Base-by-base conservation (phyloP, 2,888 invertebrate species). In the Athalia cordata region DNA sequence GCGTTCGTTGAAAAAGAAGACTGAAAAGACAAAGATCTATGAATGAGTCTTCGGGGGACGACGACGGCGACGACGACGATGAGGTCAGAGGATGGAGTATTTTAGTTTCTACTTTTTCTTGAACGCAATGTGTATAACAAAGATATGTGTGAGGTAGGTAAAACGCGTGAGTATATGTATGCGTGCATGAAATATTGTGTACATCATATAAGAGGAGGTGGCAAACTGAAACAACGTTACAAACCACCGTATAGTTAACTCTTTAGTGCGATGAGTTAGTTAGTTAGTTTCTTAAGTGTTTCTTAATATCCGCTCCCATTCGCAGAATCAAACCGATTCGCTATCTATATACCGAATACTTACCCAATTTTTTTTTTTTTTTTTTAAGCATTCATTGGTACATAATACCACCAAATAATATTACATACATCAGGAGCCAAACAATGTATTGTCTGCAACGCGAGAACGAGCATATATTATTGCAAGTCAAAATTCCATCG, bases 301-400 rank as follows among this genome's bases (percentile, higher is more conserved):
- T 87, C 87, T 84, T 86, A 88, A 89, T 88, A 86, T 89, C 89
- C 89, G 89, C 87, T 89, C 86, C 86, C 84, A 82, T 86, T 86
- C 84, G 85, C 82, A 86, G 86, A 87, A 88, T 87, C 87, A 85
- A 88, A 86, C 84, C 85, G 86, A 87, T 88, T 86, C n/a, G 47
- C 72, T 72, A 47, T 59, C n/a, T 55, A 13, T 59, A 13, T 47
- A 29, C 29, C 29, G 29, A 29, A 29, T 29, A 72, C 43, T 72
- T 72, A 72, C 72, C 72, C 72, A 72, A 72, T 57, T 72, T 70
- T 57, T 55, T 55, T 55, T 6, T 55, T 55, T n/a, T 55, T 29
- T 2, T 2, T 29, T 29, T 4, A 8, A 55, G 8, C 4, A 4
- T 55, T 55, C 55, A 55, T 55, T 55, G 9, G n/a, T 8, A 3